A percentile compares a stretch with the other conserved stretches of the same genome.
Conservation (phyloP, 2,888 invertebrate species). For the Philaethria dido region DNA sequence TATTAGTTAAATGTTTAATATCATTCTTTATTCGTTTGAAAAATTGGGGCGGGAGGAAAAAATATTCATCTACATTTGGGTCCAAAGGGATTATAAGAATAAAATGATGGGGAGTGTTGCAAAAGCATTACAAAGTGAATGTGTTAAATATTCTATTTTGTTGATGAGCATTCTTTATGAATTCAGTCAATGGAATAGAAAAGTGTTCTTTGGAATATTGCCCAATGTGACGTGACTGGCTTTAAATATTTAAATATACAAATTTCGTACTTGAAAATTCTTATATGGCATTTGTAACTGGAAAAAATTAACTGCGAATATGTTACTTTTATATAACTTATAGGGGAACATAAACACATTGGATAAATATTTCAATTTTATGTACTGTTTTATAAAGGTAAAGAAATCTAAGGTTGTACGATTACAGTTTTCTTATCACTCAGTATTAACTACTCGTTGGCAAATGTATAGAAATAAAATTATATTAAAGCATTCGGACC, state of each 20-base stretch:
- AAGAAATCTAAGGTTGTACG: not conserved
- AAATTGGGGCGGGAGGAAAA: conserved; percentile 4
- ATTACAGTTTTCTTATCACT: not conserved
- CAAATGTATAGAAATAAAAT: conserved; percentile 23
- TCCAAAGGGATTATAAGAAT: conserved; percentile 22
- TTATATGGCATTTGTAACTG: not conserved
- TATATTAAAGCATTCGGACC: conserved; percentile 21
- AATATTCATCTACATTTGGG: conserved; percentile 13
- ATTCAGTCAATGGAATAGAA: conserved; percentile 38
- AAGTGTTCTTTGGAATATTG: conserved; percentile 36
- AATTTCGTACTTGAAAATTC: not conserved
- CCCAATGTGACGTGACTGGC: conserved; percentile 28
- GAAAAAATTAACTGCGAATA: not conserved
- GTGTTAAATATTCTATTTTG: conserved; percentile 64
- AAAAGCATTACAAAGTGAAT: conserved; percentile 56
- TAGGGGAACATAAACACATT: not conserved
- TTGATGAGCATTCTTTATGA: conserved; percentile 55
- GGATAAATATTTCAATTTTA: not conserved
- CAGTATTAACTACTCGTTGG: not conserved
- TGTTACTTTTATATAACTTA: not conserved
- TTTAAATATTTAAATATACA: not conserved
- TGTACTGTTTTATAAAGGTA: not conserved
- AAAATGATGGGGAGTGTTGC: conserved; percentile 37
- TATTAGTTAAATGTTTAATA: not conserved
- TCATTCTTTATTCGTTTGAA: conserved; percentile 12